phyloP scores from a whole-genome alignment of 92 coral and sea anemone species.

The Phenganax marumi region DNA sequence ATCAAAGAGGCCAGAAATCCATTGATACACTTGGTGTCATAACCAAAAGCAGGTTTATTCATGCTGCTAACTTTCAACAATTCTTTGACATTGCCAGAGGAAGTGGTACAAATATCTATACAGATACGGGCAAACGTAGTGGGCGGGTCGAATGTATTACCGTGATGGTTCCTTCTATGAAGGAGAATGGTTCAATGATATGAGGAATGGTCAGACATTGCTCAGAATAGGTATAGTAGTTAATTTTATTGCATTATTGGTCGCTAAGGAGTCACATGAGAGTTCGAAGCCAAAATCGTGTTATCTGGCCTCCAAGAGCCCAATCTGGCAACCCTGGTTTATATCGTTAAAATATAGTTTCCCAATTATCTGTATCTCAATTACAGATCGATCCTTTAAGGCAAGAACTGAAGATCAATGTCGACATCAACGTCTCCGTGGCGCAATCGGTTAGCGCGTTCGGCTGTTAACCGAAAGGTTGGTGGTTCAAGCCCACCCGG shows the following conservation, averaged over 20 bases:
- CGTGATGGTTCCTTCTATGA: constrained; percentile 93
- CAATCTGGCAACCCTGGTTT: too few species aligned
- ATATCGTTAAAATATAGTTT: too few species aligned
- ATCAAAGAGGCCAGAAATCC: too few species aligned
- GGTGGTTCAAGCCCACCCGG: constrained; percentile 71
- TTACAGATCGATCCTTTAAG: too few species aligned
- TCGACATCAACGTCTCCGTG: constrained; percentile 62
- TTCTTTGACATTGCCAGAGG: constrained; percentile 56
- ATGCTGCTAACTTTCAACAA: not conserved
- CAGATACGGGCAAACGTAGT: constrained; percentile 83
- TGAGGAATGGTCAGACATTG: constrained; percentile 95
- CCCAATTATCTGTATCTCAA: too few species aligned
- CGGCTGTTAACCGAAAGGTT: constrained; percentile 69
- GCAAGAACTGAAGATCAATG: too few species aligned
- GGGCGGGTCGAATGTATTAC: constrained; percentile 98
- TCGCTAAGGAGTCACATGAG: too few species aligned
- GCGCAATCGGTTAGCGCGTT: constrained; percentile 67
- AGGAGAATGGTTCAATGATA: constrained; percentile 96
- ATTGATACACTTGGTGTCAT: too few species aligned
- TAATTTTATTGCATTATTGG: too few species aligned
- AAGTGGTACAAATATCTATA: constrained; percentile 95
- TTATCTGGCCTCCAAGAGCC: too few species aligned
- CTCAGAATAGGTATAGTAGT: constrained; percentile 72
- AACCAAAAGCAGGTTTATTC: too few species aligned
- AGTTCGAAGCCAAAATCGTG: too few species aligned